These are phyloP conservation scores for Sicus ferrugineus DNA, from an alignment of 2,888 invertebrate species.

Conservation along the genomic window DNA sequence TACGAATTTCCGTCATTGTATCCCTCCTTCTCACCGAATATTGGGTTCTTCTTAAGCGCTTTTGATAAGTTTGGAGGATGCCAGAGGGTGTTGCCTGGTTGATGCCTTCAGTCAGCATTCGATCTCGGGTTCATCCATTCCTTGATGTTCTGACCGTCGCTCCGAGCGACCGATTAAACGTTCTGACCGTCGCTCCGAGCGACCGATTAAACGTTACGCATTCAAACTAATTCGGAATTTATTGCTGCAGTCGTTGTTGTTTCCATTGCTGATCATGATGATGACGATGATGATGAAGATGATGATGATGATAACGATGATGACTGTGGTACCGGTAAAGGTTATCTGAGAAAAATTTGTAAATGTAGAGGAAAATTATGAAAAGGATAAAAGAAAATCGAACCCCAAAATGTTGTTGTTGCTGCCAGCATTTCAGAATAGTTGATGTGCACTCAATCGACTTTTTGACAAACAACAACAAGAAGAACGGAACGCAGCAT, in stretches of 20 bases:
- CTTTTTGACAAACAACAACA: not conserved
- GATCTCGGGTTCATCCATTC: not conserved
- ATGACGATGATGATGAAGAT: not conserved
- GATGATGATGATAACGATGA: too few relatives aligned
- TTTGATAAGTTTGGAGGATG: not conserved
- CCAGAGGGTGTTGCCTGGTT: not conserved
- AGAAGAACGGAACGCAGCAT: not conserved
- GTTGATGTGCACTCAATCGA: conserved; percentile 40
- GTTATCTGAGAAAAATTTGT: not conserved
- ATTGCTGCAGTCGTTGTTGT: conserved; percentile 11
- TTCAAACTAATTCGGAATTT: conserved; percentile 27
- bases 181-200: not conserved
- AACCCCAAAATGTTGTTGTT: conserved; percentile 16
- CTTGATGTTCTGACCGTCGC: conserved; percentile 1
- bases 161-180: not conserved
- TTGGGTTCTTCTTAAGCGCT: not conserved
- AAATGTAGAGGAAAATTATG: conserved; percentile 1
- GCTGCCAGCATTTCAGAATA: conserved; percentile 38
- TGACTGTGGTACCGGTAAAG: too few relatives aligned
- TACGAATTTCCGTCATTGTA: too few relatives aligned
- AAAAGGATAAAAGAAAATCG: not conserved
- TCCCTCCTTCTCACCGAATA: too few relatives aligned
- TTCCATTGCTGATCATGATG: too few relatives aligned
- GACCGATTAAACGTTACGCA: conserved; percentile 15
- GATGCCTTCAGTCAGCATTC: not conserved